Base-by-base conservation (phyloP, 1,140 invertebrate species). In the Dendroctonus ponderosae region DNA sequence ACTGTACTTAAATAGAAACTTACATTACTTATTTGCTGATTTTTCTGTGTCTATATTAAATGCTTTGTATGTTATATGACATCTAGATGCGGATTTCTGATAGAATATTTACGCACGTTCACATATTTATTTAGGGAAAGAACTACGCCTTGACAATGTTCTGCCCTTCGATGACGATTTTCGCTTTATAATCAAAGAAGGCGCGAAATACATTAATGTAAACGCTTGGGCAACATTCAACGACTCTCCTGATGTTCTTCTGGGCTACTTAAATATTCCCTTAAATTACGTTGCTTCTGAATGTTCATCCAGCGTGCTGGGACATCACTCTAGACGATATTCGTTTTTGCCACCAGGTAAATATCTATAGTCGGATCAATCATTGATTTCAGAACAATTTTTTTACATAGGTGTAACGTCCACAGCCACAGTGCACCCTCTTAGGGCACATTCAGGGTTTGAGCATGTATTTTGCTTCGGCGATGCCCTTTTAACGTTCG, bases 401-500 rank as follows among this genome's bases (percentile, higher is more conserved):
- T 53, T 67, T 64, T 48, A 14, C 39, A 9, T 58, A 68, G 66
- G 66, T 50, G 44, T 68, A 15, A 51, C 66, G n/a, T 51, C 66
- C 4, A 58, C 66, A 5, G 44, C 43, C 4, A 42, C 58, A 8
- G 82, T 78, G 64, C 83, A 88, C 74, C 84, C 85, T 52, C 81
- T 89, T 67, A 84, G 85, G 43, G 83, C 80, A 39, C 91, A 88
- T 80, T 91, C 91, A 0, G 95, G 94, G 8, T 97, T 96, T 78
- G 93, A 96, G 78, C 89, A 91, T 5, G 88, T 87, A 40, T 83
- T 96, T 7, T 97, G 94, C 77, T 95, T 92, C 75, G 95, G 94
- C 2, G 94, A 96, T 75, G 87, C 94, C 46, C 82, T 92, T 4
- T 80, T 97, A 0, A 89, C 89, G n/a, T 94, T 96, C 78, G 80